Evolutionary conservation across 2,888 invertebrate genomes (phyloP), one percentile per base, ranked within the genome.

Genomic region (Apamea epomidion): DNA sequence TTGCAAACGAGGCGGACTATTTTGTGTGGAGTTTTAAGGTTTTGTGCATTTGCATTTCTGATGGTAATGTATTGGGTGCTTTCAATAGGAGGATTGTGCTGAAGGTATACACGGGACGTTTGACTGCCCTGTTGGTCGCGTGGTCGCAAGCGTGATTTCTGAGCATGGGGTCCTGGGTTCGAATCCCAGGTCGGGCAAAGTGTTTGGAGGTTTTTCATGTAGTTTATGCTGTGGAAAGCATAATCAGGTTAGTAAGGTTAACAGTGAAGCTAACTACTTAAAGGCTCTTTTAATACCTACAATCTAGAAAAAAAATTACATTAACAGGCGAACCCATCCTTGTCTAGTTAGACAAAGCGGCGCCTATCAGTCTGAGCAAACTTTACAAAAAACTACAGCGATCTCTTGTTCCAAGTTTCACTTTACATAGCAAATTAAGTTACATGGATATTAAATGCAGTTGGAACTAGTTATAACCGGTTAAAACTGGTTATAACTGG

Each of bases 351-450:
- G 37, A 62, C 25, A 81, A 76, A 81, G 21, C 29, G 76, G n/a
- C n/a, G 37, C 12, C 64, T 42, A 51, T 25, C 68, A 54, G 37
- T 78, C 71, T 74, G 16, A 12, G 25, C 37, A 45, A 67, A 74
- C 54, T 72, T 18, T 2, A 64, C 71, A 78, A 83, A 86, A 84
- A 79, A 69, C 64, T 72, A 68, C 37, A 67, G 21, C 71, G 62
- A 84, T 77, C 74, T 84, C 81, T 83, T 87, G 74, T 73, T 72
- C 37, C 45, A 76, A 80, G 72, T 83, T 75, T 70, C 54, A 74
- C 62, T 87, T 82, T 70, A 71, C 76, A 71, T 65, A 58, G 60
- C 54, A 82, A 87, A 87, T 82, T 75, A 80, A 70, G 71, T 85
- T 85, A 82, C 51, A 45, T 69, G 74, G 68, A 82, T 68, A 82